phyloP scores from a whole-genome alignment of 2,797 vertebrate genomes.

The Pantherophis alleghaniensis region DNA sequence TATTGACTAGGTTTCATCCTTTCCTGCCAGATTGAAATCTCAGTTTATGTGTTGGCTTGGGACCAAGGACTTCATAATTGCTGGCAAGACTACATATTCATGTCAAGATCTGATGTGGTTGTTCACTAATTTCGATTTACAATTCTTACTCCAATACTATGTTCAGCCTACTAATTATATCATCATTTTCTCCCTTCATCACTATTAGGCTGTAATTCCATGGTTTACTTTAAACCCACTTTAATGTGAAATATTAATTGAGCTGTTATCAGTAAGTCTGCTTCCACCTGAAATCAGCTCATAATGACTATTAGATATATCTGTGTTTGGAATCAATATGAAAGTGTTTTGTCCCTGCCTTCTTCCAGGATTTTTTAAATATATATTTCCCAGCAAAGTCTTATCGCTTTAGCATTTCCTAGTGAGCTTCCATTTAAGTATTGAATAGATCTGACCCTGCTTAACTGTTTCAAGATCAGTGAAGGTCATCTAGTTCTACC shows the following conservation, averaged over 20 bases:
- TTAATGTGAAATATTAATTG: not conserved
- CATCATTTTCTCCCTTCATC: not conserved
- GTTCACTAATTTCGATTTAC: not conserved
- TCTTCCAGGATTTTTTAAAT: not conserved
- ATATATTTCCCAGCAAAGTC: not conserved
- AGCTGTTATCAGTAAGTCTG: not conserved
- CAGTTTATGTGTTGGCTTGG: too few relatives aligned
- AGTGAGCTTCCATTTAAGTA: not conserved
- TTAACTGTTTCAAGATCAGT: not conserved
- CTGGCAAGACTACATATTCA: not conserved
- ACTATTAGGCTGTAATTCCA: not conserved
- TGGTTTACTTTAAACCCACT: not conserved
- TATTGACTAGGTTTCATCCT: too few relatives aligned
- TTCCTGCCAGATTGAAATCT: too few relatives aligned
- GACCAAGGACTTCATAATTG: too few relatives aligned
- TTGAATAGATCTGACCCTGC: not conserved
- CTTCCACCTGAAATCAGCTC: not conserved
- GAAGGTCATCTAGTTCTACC: not conserved
- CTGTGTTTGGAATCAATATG: not conserved
- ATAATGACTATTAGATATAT: not conserved
- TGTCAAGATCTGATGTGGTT: not conserved
- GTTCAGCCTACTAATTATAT: not conserved
- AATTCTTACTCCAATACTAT: not conserved
- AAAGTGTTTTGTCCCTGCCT: not conserved
- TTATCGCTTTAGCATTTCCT: not conserved